phyloP scores from a whole-genome alignment of 2,113 vertebrate species.

The Bombycilla garrulus region DNA sequence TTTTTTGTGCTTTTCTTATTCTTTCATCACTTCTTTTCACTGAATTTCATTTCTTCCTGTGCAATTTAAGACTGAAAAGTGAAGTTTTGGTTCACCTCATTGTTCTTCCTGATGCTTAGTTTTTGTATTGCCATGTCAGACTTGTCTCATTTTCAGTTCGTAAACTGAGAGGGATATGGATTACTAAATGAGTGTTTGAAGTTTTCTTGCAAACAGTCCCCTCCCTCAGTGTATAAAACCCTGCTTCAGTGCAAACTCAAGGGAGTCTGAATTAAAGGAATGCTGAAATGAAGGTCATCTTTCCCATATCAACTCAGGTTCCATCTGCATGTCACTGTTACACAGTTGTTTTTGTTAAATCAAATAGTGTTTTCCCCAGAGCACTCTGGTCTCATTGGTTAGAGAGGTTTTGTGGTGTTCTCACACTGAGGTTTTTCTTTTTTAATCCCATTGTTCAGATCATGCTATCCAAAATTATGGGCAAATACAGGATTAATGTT shows the following conservation, averaged over 20 bases:
- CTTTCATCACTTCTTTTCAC: neutral
- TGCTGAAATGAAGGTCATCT: neutral
- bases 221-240: neutral
- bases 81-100: neutral
- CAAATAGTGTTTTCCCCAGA: neutral
- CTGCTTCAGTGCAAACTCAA: neutral
- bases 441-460: neutral
- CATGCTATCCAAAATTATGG: neutral
- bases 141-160: neutral
- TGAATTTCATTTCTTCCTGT: neutral
- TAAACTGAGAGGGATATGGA: neutral
- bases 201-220: neutral
- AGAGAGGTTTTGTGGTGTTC: neutral
- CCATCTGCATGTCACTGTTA: neutral
- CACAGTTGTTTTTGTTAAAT: neutral
- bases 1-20: neutral
- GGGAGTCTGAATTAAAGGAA: neutral
- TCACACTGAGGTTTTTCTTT: neutral
- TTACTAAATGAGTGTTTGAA: neutral
- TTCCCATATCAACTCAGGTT: neutral
- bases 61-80: neutral
- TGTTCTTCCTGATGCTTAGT: neutral
- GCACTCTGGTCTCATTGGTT: neutral
- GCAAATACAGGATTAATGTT: neutral
- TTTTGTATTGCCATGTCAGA: neutral